Base-by-base conservation (phyloP, 2,113 vertebrate genomes). In the Gymnorhina tibicen region DNA sequence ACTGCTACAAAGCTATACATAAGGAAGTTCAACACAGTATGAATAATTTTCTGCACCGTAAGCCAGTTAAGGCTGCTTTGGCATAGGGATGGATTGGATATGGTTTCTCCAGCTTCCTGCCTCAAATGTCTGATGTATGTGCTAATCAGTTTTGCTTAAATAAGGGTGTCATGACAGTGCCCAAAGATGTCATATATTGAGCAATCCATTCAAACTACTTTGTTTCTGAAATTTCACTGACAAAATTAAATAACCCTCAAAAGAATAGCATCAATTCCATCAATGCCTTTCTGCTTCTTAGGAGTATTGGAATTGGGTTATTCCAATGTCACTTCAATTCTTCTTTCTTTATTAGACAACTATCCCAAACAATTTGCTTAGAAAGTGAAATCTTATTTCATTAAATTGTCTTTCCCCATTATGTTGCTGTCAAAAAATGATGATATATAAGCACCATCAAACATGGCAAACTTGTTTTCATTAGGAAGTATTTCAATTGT, bases 401-500 rank as follows among this genome's bases (percentile, higher is more conserved):
- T 87, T 95, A 89, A 97, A 82, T 80, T 92, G 73, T 96, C 79
- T 91, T 96, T 96, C 56, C 47, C 74, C 56, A 95, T 92, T 94
- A 94, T 81, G 49, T 32, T 88, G 28, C 87, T 97, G 89, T 97
- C 93, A 96, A 91, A 97, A 97, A 91, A 47, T 83, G 21, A 87
- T 93, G 73, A 92, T 41, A 72, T 93, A 94, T 89, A 94, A 95
- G 55, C 16, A 7, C 53, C 93, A 97, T 92, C 85, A 95, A 95
- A 97, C 80, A 91, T 62, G 66, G 69, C 37, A 96, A 96, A 93
- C 87, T 93, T 95, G 50, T 97, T 98, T 98, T 97, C 95, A 93
- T 98, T 97, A 97, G 77, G 87, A 97, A 97, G 92, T 27, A 93
- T 96, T 97, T 96, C 95, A 93, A 50, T 91, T 88, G 70, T 95